phyloP scores from a whole-genome alignment of 2,888 invertebrate species.

The Phalera bucephala region DNA sequence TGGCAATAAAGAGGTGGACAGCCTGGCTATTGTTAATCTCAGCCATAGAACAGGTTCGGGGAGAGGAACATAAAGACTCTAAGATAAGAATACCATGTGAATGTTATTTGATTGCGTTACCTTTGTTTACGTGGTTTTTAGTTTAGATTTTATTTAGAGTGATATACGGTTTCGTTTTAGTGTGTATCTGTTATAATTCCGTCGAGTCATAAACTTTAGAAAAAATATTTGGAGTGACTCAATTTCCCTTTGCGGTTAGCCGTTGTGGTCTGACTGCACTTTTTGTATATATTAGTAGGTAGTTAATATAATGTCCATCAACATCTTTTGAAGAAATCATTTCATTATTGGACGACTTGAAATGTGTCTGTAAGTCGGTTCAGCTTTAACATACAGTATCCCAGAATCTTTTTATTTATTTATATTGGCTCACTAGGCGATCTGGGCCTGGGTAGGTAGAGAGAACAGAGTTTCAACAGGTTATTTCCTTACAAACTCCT shows the following conservation, averaged over 20 bases:
- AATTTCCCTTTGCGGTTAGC: background rate
- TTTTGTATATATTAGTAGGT: too few relatives aligned
- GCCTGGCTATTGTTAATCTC: constrained; percentile 74
- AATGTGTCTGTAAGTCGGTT: too few relatives aligned
- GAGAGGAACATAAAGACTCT: constrained; percentile 53
- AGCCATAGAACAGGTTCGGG: constrained; percentile 67
- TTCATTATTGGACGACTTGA: too few relatives aligned
- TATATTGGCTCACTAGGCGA: too few relatives aligned
- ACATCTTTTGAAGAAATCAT: too few relatives aligned
- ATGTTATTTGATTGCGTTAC: constrained; percentile 45
- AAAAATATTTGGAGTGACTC: background rate
- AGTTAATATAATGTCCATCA: too few relatives aligned
- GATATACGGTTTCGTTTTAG: background rate
- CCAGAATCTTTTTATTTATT: too few relatives aligned
- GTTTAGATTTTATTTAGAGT: background rate
- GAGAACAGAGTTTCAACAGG: too few relatives aligned
- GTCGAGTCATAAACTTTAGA: background rate
- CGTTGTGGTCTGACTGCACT: too few relatives aligned
- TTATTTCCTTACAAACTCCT: too few relatives aligned
- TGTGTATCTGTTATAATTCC: background rate
- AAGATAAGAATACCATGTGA: constrained; percentile 66
- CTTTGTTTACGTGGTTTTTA: constrained; percentile 19
- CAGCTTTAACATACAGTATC: too few relatives aligned
- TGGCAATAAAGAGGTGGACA: constrained; percentile 72
- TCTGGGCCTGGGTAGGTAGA: too few relatives aligned